These are phyloP conservation scores for Tubulanus polymorphus DNA, from an alignment of 2,888 invertebrate genomes.

Conservation along the genomic window DNA sequence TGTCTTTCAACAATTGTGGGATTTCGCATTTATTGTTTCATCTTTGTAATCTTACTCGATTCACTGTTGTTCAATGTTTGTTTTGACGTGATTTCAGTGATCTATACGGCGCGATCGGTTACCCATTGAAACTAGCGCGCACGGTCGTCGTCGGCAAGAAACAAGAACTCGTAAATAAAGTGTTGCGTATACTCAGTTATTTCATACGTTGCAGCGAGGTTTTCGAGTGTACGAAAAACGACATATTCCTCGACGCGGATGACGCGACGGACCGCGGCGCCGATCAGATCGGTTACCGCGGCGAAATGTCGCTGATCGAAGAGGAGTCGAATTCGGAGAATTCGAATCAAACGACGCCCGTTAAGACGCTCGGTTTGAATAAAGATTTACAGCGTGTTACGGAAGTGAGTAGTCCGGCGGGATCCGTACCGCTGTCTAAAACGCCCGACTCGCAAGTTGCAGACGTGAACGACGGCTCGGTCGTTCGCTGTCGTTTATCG, in stretches of 20 bases:
- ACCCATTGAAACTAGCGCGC: constrained; percentile 70
- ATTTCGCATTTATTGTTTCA: no score
- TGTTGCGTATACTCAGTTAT: constrained; percentile 77
- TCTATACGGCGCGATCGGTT: constrained; percentile 78
- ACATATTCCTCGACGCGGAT: constrained; percentile 25
- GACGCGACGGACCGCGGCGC: constrained; percentile 18
- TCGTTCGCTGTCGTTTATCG: no score
- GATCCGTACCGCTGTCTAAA: no score
- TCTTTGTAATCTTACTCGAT: no score
- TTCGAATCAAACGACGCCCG: no score
- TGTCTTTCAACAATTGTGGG: no score
- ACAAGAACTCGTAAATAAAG: constrained; percentile 65
- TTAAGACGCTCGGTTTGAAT: no score
- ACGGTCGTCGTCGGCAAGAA: constrained; percentile 69
- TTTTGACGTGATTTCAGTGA: constrained; percentile 63
- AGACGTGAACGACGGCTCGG: no score
- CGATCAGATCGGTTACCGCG: neutral
- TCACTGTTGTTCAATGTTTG: no score
- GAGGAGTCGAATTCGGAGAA: neutral
- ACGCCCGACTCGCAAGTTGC: no score
- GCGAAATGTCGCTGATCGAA: neutral
- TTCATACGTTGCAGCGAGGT: constrained; percentile 80
- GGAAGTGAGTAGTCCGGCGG: no score
- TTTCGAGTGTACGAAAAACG: constrained; percentile 48
- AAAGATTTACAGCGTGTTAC: no score